Percentiles rank a stretch among this genome's conserved stretches.
phyloP scores from a whole-genome alignment of 2,888 invertebrate genomes.

The Lamproptera curius region DNA sequence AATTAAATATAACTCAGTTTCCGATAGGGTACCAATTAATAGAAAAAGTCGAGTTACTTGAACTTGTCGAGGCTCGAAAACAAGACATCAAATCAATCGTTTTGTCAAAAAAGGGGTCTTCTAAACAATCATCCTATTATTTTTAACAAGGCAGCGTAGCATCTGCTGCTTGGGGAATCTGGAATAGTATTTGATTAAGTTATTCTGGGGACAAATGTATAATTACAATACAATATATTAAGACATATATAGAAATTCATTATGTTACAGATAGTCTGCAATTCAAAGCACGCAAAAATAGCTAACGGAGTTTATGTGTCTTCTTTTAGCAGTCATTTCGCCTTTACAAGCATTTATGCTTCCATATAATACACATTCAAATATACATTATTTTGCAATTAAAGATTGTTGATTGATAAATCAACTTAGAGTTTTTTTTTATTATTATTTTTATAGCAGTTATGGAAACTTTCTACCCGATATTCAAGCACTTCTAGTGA shows the following conservation, averaged over 20 bases:
- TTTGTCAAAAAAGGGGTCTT: constrained; percentile 53
- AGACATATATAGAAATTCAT: no score
- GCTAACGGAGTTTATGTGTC: no score
- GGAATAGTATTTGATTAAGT: background rate
- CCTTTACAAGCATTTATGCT: no score
- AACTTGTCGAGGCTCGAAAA: constrained; percentile 45
- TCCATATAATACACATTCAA: no score
- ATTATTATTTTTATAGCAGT: no score
- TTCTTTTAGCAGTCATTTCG: no score
- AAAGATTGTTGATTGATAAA: no score
- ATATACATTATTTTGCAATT: no score
- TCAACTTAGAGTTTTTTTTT: no score
- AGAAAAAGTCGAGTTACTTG: constrained; percentile 54
- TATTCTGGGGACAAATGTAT: background rate
- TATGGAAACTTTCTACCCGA: no score
- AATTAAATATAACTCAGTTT: constrained; percentile 38
- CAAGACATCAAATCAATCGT: constrained; percentile 66
- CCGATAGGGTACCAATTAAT: constrained; percentile 41
- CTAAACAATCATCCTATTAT: constrained; percentile 64
- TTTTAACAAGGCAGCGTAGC: constrained; percentile 60
- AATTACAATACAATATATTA: background rate
- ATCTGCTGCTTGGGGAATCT: constrained; percentile 44
- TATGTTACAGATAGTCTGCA: background rate
- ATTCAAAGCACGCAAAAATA: no score
- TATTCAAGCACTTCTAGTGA: no score